Base-by-base conservation (phyloP, 2,797 vertebrate genomes). In the Decapterus maruadsi region DNA sequence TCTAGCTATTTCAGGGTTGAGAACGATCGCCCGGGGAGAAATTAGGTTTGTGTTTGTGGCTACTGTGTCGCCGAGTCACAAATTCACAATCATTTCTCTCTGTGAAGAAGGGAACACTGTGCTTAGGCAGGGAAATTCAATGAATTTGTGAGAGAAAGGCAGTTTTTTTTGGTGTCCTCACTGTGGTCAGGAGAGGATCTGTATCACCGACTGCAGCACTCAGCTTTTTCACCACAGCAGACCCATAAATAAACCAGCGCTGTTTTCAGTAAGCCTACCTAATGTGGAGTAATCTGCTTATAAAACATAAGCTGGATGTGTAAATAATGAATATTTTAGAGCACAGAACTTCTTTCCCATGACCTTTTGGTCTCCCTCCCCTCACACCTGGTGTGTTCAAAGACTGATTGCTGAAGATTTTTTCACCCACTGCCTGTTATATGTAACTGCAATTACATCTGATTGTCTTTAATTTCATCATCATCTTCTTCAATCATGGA, bases 81-180 rank as follows among this genome's bases (percentile, higher is more conserved):
- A 17, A 63, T 70, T 64, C 31, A n/a, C 62, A 64, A 17, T 9
- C 17, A 31, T 63, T 66, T 20, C 58, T 59, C 3, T 38, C 19
- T 68, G 9, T 72, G 42, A 66, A 68, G 42, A 81, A 31, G 53
- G n/a, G 12, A 53, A 56, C 31, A 6, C 40, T 45, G 48, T 9
- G 75, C 58, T 29, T 1, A 73, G 46, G 34, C 31, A 36, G 73
- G 78, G 66, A 71, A 78, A 73, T 81, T 20, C 56, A 78, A 83
- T 59, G n/a, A 71, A 68, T 83, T 68, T 19, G 14, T 67, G 45
- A 59, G 45, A 45, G 67, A 57, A 66, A 73, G 51, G n/a, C 48
- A 59, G 43, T 31, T 79, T 9, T 36, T 63, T 66, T 48, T 36
- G 45, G 22, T 54, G 36, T 63, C n/a, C 4, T 54, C 19, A 19